Evolutionary conservation across 2,888 invertebrate species (phyloP).

Genomic region (Eumerus sabulonum): DNA sequence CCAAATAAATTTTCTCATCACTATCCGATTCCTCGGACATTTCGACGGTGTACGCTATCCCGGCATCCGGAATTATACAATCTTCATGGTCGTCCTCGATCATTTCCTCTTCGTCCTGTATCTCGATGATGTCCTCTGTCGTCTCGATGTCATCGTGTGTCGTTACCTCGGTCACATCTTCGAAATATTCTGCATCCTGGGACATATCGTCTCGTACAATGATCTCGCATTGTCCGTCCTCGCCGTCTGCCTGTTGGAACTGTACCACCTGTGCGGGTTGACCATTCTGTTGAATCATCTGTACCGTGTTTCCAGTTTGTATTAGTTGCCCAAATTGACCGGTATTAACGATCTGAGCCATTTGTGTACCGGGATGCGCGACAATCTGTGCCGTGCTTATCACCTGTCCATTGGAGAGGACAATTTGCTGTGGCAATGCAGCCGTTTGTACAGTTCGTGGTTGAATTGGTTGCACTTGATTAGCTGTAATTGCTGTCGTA

Average conservation of each 20-base stretch:
- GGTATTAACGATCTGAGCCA: conserved; percentile 77
- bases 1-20: conserved; percentile 60
- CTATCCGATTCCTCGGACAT: conserved; percentile 64
- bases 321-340: conserved; percentile 71
- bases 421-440: conserved; percentile 76
- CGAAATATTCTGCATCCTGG: conserved; percentile 75
- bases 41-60: conserved; percentile 57
- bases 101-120: conserved; percentile 71
- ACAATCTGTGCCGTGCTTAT: conserved; percentile 78
- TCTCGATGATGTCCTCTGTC: conserved; percentile 73
- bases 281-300: conserved; percentile 78
- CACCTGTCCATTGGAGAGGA: conserved; percentile 78
- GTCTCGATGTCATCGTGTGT: conserved; percentile 75
- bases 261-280: conserved; percentile 71
- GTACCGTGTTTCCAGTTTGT: conserved; percentile 77
- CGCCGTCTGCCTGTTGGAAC: conserved; percentile 69
- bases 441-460: conserved; percentile 68
- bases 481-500: conserved; percentile 69
- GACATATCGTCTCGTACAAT: conserved; percentile 75
- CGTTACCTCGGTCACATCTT: conserved; percentile 75
- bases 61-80: conserved; percentile 51
- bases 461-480: conserved; percentile 71
- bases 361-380: conserved; percentile 74
- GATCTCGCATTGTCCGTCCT: conserved; percentile 72
- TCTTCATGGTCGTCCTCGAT: conserved; percentile 70